Conservation (phyloP, 2,797 vertebrate species). For the Dermochelys coriacea region DNA sequence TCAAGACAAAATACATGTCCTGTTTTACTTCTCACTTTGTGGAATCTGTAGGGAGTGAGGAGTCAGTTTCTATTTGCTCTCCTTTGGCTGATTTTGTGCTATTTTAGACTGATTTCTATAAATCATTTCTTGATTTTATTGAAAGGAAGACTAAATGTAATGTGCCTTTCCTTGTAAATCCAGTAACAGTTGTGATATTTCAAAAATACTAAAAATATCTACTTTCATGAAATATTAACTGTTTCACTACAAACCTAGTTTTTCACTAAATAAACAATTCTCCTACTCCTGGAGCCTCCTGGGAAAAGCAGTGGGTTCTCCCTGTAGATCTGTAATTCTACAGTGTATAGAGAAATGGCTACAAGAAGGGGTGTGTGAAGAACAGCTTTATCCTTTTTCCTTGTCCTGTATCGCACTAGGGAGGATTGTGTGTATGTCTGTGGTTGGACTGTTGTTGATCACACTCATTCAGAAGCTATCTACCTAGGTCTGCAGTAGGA, state of each 20-base stretch:
- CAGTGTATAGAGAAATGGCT: slow-evolving; percentile 76
- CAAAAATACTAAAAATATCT: slow-evolving; percentile 90
- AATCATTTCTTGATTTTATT: slow-evolving; percentile 80
- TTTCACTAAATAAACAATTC: slow-evolving; percentile 88
- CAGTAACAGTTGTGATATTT: slow-evolving; percentile 86
- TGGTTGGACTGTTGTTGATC: slow-evolving; percentile 64
- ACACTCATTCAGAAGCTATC: slow-evolving; percentile 54
- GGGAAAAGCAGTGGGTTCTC: slow-evolving; percentile 81
- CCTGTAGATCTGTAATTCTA: slow-evolving; percentile 80
- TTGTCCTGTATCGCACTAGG: slow-evolving; percentile 71
- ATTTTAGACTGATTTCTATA: slow-evolving; percentile 83
- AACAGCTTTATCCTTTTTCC: slow-evolving; percentile 76
- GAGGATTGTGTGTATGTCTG: slow-evolving; percentile 42
- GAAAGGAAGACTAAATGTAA: slow-evolving; percentile 88
- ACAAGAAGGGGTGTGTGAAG: slow-evolving; percentile 75
- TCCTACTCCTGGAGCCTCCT: slow-evolving; percentile 82
- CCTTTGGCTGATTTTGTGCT: slow-evolving; percentile 87
- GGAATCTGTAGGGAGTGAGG: slow-evolving; percentile 72
- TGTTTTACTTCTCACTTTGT: slow-evolving; percentile 72
- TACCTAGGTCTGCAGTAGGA: slow-evolving; percentile 68
- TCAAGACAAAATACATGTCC: slow-evolving; percentile 67
- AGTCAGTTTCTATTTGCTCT: slow-evolving; percentile 79
- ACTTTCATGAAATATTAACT: slow-evolving; percentile 89
- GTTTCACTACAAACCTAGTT: slow-evolving; percentile 90
- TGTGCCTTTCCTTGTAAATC: slow-evolving; percentile 84